Percentiles rank a stretch among this genome's conserved stretches.
Conservation (phyloP, 2,797 vertebrate species). For the Acestrorhynchus altus region DNA sequence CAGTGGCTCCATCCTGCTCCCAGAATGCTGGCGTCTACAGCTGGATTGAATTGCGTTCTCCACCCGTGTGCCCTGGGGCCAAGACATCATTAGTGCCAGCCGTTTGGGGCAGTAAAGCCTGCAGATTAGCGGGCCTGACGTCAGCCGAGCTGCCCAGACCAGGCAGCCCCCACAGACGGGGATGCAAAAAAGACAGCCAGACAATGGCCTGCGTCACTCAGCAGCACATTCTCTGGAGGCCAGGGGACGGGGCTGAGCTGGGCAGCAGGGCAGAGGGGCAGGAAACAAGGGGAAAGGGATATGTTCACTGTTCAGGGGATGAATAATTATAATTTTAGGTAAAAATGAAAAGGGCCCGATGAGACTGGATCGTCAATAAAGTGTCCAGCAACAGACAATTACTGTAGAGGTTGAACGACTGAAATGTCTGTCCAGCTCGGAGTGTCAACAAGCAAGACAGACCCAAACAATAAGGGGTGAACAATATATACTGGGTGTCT, state of each 20-base stretch:
- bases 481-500: no score
- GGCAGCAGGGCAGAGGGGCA: not conserved
- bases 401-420: no score
- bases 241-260: not conserved
- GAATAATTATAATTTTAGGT: not conserved
- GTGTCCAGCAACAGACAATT: no score
- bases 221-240: slow-evolving; percentile 20
- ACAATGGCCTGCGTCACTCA: slow-evolving; percentile 32
- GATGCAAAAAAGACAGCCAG: slow-evolving; percentile 27
- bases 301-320: slow-evolving; percentile 1
- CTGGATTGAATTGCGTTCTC: slow-evolving; percentile 43
- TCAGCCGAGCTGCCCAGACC: slow-evolving; percentile 39
- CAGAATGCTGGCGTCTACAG: slow-evolving; percentile 35
- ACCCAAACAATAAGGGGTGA: no score
- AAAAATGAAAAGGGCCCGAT: not conserved
- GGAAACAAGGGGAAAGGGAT: not conserved
- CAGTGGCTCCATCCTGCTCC: slow-evolving; percentile 20
- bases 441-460: no score
- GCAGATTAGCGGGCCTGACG: slow-evolving; percentile 46
- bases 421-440: no score
- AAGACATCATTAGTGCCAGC: slow-evolving; percentile 55
- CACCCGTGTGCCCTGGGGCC: slow-evolving; percentile 34
- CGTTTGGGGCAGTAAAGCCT: slow-evolving; percentile 56
- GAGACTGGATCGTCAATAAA: no score
- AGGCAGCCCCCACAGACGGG: slow-evolving; percentile 16